Conservation (phyloP, 2,797 vertebrate genomes). For the Eupleurogrammus muticus region DNA sequence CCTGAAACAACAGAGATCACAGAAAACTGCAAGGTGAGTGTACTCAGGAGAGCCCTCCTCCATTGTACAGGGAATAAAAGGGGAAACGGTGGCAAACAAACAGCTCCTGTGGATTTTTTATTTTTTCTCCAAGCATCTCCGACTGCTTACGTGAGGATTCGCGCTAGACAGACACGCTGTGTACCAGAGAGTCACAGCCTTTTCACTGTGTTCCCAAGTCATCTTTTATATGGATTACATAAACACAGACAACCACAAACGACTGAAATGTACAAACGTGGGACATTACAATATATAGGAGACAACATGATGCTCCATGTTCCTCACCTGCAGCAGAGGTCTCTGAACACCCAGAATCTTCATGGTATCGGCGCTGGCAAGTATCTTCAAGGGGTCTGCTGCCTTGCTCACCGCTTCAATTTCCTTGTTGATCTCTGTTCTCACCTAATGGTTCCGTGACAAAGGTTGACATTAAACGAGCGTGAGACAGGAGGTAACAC, state of each 20-base stretch:
- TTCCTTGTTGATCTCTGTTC: conserved; percentile 97
- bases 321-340: conserved; percentile 93
- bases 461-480: not conserved
- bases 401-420: conserved; percentile 94
- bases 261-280: not conserved
- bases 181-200: not conserved
- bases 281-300: not conserved
- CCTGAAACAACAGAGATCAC: conserved; percentile 39
- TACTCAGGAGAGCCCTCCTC: conserved; percentile 26
- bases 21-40: conserved; percentile 40
- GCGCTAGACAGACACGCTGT: not conserved
- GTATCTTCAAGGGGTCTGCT: conserved; percentile 92
- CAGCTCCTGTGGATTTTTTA: not conserved
- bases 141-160: conserved; percentile 12
- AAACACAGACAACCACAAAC: not conserved
- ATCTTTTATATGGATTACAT: too few species aligned
- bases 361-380: conserved; percentile 96
- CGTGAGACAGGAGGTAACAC: not conserved
- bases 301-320: not conserved
- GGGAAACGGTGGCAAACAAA: conserved; percentile 27
- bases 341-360: conserved; percentile 94
- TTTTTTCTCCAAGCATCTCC: conserved; percentile 8
- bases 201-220: not conserved
- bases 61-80: conserved; percentile 31
- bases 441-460: conserved; percentile 75